Evolutionary conservation across 1,140 invertebrate species (phyloP), one percentile per base, ranked within the genome.

Genomic region (Drosophila parabipectinata): DNA sequence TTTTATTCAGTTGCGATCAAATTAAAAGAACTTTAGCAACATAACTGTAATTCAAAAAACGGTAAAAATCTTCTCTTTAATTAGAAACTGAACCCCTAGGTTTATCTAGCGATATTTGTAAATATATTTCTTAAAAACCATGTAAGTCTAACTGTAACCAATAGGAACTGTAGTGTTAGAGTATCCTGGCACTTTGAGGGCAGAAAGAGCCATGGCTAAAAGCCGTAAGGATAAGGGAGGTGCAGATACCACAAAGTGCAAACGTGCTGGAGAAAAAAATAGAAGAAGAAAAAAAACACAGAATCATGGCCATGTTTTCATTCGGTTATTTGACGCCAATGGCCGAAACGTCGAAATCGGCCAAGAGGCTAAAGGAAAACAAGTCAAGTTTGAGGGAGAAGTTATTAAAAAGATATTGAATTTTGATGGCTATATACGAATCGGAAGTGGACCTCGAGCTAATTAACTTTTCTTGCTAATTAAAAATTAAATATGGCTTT

Each of bases 251-350:
- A 26, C 9, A 44, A 28, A 37, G 34, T 37, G 34, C 34, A 37
- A 37, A 37, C 34, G 34, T 37, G 34, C 10, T n/a, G 10, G 34
- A 32, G 32, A 8, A 32, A 32, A 32, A 32, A 32, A 1, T 18
- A 1, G 18, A 32, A 32, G 3, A 1, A 0, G 8, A 10, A 9
- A 41, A 41, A 41, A 41, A 15, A 1, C 39, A n/a, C 34, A 47
- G 56, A 37, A 14, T 18, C 45, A 28, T 48, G 57, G 32, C n/a
- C 57, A 45, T 56, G 66, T 68, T 69, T 68, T 45, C 62, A 68
- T 69, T 67, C 28, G 62, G 62, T 68, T 68, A 56, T 56, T 69
- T 68, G 66, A 69, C 15, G 62, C 66, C 62, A 67, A 14, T 10
- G 21, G 48, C 62, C 26, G 53, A 63, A 32, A 18, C 24, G 37